Evolutionary conservation across 2,888 invertebrate species (phyloP), one percentile per base, ranked within the genome.

Genomic region (Oscheius sp.): DNA sequence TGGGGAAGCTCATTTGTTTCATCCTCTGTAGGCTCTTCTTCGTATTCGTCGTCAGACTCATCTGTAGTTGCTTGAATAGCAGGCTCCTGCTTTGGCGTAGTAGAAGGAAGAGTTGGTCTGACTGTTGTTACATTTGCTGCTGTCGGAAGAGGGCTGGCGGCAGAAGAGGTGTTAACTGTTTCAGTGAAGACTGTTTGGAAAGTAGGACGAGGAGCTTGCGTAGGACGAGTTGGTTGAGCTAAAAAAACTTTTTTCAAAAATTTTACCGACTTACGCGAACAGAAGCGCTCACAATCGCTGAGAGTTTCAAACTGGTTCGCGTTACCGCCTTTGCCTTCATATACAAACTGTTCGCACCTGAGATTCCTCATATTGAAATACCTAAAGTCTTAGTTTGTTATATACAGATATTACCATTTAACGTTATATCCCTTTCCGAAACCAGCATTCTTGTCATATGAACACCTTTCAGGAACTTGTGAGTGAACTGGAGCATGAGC

Each of bases 271-370:
- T 68, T 28, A 63, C 71, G 72, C 8, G 77, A 75, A 68, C 83
- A 83, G 45, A 74, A 67, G 24, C 72, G 45, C 62, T 81, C 80
- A 71, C 85, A 85, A 22, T 82, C 82, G n/a, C 71, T 70, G 9
- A 76, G 71, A 5, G 77, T 78, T 62, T 79, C 77, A 67, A 85
- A 85, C 63, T 78, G 79, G 59, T 85, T 85, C 26, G 70, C 74
- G 69, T 85, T 85, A 57, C 85, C 85, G 26, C 80, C 82, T 6
- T 75, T 70, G 51, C 85, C 85, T 49, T 81, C 78, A 73, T 77
- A 85, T 36, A 85, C 82, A 59, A 85, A 82, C 70, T 83, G 83
- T 68, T 85, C 85, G 70, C 85, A 85, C 26, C 82, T 75, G 17
- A 84, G 74, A 56, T 84, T 83, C 33, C 78, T 68, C 68, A 73